Conservation (phyloP, 2,888 invertebrate species). For the Ariolimax columbianus region DNA sequence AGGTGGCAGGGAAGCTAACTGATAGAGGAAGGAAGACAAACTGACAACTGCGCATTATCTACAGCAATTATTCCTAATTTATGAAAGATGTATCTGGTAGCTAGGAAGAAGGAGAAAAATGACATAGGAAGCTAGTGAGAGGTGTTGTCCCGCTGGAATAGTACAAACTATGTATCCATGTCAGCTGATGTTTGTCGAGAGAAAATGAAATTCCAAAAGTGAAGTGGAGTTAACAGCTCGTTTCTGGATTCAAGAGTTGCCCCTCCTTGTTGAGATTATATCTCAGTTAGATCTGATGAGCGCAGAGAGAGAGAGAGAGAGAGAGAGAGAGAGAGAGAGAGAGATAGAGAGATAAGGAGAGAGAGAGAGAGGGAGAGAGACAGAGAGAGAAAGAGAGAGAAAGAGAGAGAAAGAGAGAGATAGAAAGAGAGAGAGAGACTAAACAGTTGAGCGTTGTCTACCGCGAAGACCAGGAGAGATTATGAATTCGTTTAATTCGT, state of each 20-base stretch:
- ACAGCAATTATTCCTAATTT: background rate
- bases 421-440: too few relatives aligned
- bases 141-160: background rate
- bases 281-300: background rate
- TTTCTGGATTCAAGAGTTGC: slow-evolving; percentile 15
- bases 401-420: background rate
- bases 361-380: background rate
- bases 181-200: background rate
- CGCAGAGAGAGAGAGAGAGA: background rate
- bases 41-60: background rate
- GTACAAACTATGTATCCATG: background rate
- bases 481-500: too few relatives aligned
- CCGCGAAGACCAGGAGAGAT: too few relatives aligned
- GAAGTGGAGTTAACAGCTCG: slow-evolving; percentile 26
- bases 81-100: background rate
- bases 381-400: too few relatives aligned
- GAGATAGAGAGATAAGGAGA: background rate
- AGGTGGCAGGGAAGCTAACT: background rate
- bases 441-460: too few relatives aligned
- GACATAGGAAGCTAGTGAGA: background rate
- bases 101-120: background rate
- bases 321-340: too few relatives aligned
- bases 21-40: background rate
- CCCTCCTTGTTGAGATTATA: background rate
- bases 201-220: background rate